phyloP scores from a whole-genome alignment of 1,140 invertebrate species.

The Dreissena polymorpha region DNA sequence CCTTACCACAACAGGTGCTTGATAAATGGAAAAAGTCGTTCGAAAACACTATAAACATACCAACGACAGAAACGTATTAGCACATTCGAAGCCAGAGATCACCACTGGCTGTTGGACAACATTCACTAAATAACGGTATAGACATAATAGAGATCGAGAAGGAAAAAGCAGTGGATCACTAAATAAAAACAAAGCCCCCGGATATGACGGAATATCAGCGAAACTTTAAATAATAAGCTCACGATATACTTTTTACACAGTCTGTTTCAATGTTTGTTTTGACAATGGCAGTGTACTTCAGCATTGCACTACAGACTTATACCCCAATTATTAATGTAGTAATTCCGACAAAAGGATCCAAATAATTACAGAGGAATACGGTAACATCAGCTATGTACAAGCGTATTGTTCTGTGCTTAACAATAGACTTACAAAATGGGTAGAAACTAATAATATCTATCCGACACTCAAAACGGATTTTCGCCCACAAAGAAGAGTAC shows the following conservation, averaged over 20 bases:
- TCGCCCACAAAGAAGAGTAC: slow-evolving; percentile 37
- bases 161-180: background rate
- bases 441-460: slow-evolving; percentile 26
- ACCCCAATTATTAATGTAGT: slow-evolving; percentile 9
- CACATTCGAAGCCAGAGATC: too few relatives aligned
- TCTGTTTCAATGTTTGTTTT: slow-evolving; percentile 24
- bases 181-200: slow-evolving; percentile 9
- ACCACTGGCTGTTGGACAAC: too few relatives aligned
- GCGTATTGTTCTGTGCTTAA: slow-evolving; percentile 40
- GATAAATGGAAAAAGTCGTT: too few relatives aligned
- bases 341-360: slow-evolving; percentile 22
- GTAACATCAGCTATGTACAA: slow-evolving; percentile 42
- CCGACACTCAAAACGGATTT: slow-evolving; percentile 51
- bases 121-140: too few relatives aligned
- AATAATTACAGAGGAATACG: slow-evolving; percentile 34
- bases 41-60: too few relatives aligned
- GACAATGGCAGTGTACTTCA: background rate
- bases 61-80: too few relatives aligned
- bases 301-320: background rate
- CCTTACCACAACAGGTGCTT: too few relatives aligned
- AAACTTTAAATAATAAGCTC: background rate
- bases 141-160: too few relatives aligned
- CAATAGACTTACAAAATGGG: slow-evolving; percentile 10
- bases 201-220: slow-evolving; percentile 1
- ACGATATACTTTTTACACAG: background rate